A percentile compares a stretch with the other conserved stretches of the same genome.
phyloP scores from a whole-genome alignment of 2,113 vertebrate species.

The Peromyscus californicus region DNA sequence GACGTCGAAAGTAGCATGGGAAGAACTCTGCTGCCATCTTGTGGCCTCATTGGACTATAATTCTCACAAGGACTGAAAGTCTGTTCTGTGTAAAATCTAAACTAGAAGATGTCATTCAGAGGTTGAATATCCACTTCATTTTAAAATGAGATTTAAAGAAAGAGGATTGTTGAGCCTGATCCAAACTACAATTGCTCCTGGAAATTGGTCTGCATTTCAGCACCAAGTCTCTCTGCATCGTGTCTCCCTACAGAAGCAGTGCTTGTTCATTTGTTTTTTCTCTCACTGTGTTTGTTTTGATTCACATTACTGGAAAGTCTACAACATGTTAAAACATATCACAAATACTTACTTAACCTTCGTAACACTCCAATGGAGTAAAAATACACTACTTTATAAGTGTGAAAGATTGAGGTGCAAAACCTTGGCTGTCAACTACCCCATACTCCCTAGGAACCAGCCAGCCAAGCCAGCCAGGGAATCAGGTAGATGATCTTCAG shows the following conservation, averaged over 20 bases:
- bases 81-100: neutral
- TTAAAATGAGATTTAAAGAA: neutral
- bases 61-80: neutral
- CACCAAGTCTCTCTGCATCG: neutral
- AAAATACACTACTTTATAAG: neutral
- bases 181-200: neutral
- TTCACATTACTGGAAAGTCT: neutral
- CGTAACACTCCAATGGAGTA: neutral
- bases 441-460: too few relatives aligned
- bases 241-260: neutral
- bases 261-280: neutral
- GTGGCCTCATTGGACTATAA: neutral
- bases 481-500: neutral
- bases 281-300: neutral
- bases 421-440: neutral
- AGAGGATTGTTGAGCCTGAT: neutral
- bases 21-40: slow-evolving; percentile 85
- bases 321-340: neutral
- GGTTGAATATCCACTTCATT: neutral
- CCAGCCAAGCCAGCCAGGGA: too few relatives aligned
- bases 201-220: neutral
- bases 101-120: neutral
- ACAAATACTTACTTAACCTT: slow-evolving; percentile 42
- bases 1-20: fast-evolving
- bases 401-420: neutral